phyloP scores from a whole-genome alignment of 2,113 vertebrate genomes.

The Tetrao urogallus region DNA sequence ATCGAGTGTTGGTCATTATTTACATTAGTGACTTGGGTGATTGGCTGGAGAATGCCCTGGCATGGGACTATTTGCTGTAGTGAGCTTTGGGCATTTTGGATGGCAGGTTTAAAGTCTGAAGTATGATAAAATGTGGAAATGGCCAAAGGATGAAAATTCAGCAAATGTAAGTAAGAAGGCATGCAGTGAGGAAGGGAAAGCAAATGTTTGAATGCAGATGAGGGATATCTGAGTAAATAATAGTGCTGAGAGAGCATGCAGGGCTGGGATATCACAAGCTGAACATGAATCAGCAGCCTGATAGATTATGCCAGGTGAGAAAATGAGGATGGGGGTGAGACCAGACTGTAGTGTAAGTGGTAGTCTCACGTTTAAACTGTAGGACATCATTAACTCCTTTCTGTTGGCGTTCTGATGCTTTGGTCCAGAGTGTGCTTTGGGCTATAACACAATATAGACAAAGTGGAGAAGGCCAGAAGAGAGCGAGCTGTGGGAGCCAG shows the following conservation, averaged over 20 bases:
- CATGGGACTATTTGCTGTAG: background rate
- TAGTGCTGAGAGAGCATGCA: background rate
- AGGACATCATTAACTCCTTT: background rate
- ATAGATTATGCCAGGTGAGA: background rate
- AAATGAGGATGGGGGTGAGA: conserved; percentile 22
- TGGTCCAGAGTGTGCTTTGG: conserved; percentile 15
- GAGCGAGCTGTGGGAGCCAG: background rate
- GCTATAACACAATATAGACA: background rate
- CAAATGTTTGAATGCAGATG: background rate
- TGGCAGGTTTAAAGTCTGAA: background rate
- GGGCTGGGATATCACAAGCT: conserved; percentile 5
- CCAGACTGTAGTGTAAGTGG: background rate
- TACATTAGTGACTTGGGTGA: background rate
- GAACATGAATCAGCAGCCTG: conserved; percentile 12
- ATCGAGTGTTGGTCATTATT: rapidly evolving
- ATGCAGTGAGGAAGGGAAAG: conserved; percentile 14
- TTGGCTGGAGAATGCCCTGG: background rate
- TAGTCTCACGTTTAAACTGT: background rate
- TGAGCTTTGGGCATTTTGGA: background rate
- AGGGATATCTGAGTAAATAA: conserved; percentile 31
- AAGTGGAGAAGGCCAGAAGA: background rate
- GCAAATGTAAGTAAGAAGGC: background rate
- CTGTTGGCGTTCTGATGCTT: background rate
- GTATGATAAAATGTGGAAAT: background rate
- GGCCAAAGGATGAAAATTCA: background rate